Conservation (phyloP, 1,140 invertebrate species). For the Ceratosolen solmsi region DNA sequence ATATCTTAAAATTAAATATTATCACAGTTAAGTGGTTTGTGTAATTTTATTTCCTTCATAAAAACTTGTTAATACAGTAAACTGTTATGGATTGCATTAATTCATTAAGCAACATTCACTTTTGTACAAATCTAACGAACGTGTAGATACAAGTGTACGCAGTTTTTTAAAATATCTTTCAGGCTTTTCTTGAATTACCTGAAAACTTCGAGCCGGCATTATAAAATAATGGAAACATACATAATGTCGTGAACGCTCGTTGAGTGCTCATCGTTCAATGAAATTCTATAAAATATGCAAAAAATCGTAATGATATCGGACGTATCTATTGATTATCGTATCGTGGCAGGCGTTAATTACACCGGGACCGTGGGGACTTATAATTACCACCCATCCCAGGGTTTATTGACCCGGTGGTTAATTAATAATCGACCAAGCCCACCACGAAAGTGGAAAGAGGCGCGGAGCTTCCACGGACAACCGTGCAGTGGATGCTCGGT, state of each 20-base stretch:
- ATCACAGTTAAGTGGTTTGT: not conserved
- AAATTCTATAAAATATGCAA: too few relatives aligned
- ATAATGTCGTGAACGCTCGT: not conserved
- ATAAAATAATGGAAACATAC: not conserved
- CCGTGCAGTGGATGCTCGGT: too few relatives aligned
- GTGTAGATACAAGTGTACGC: not conserved
- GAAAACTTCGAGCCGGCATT: too few relatives aligned
- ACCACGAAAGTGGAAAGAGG: too few relatives aligned
- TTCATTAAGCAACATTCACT: slow-evolving; percentile 6
- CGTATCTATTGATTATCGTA: not conserved
- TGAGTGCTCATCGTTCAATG: not conserved
- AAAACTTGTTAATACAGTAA: slow-evolving; percentile 2
- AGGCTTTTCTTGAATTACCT: too few relatives aligned
- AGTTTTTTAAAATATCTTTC: too few relatives aligned
- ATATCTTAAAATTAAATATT: slow-evolving; percentile 10
- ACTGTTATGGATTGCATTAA: not conserved
- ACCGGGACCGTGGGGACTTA: too few relatives aligned
- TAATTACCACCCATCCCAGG: too few relatives aligned
- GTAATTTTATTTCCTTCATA: slow-evolving; percentile 3
- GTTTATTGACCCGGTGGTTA: too few relatives aligned
- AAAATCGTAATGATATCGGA: not conserved
- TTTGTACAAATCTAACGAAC: not conserved
- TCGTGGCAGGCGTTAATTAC: too few relatives aligned
- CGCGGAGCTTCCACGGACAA: not conserved
- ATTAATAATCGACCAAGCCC: too few relatives aligned